A percentile compares a stretch with the other conserved stretches of the same genome.
Conservation (phyloP, 2,113 vertebrate species). For the Dasyprocta punctata region DNA sequence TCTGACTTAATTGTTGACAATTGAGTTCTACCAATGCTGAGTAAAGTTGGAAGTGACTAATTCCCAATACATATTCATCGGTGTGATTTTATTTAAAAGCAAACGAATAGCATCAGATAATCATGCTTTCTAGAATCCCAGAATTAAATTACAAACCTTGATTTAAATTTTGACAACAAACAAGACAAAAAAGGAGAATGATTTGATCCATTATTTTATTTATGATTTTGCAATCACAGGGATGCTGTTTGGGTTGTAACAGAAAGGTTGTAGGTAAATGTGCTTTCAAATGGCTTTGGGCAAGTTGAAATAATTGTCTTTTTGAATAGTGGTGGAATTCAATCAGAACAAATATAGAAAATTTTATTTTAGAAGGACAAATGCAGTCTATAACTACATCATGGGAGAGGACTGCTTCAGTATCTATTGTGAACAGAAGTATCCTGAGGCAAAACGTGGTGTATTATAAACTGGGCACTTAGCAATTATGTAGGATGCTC, state of each 20-base stretch:
- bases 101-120: slow-evolving; percentile 55
- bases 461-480: neutral
- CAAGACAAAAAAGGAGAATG: neutral
- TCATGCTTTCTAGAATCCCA: slow-evolving; percentile 36
- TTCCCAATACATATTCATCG: slow-evolving; percentile 68
- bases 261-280: neutral
- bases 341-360: neutral
- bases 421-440: neutral
- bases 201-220: neutral
- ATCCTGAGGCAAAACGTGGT: neutral
- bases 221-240: neutral
- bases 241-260: neutral
- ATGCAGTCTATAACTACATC: neutral
- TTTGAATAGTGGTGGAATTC: slow-evolving; percentile 1
- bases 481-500: neutral
- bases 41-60: slow-evolving; percentile 68
- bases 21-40: neutral
- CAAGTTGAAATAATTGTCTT: slow-evolving; percentile 10
- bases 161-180: slow-evolving; percentile 65
- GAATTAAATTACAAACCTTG: slow-evolving; percentile 60
- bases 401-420: neutral
- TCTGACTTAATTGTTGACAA: slow-evolving; percentile 52
- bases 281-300: neutral
- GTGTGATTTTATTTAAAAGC: slow-evolving; percentile 71
- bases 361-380: neutral